Conservation (phyloP, 1,140 invertebrate genomes). For the Zaprionus inermis region DNA sequence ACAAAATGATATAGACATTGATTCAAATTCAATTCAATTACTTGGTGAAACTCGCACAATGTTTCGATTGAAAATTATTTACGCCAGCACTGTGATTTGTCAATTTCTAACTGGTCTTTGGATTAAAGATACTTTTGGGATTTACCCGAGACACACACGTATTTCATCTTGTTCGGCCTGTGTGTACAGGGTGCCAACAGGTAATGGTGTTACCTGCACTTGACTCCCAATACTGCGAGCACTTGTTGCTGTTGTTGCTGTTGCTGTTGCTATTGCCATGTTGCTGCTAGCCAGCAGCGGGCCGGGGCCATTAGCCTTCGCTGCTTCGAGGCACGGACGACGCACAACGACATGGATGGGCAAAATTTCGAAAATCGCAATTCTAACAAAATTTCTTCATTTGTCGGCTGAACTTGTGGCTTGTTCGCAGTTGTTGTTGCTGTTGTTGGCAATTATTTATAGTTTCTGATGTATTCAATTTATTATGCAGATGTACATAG, state of each 20-base stretch:
- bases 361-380: slow-evolving; percentile 69
- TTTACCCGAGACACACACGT: slow-evolving; percentile 31
- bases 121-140: slow-evolving; percentile 29
- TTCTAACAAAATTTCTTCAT: slow-evolving; percentile 83
- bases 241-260: slow-evolving; percentile 39
- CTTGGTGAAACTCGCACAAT: neutral
- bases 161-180: slow-evolving; percentile 1
- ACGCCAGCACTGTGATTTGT: neutral
- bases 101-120: slow-evolving; percentile 14
- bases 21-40: neutral
- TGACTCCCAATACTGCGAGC: slow-evolving; percentile 69
- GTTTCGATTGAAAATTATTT: neutral
- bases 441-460: slow-evolving; percentile 80
- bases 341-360: slow-evolving; percentile 17
- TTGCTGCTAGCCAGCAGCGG: slow-evolving; percentile 13
- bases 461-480: slow-evolving; percentile 82
- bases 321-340: slow-evolving; percentile 40
- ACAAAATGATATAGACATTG: neutral
- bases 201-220: slow-evolving; percentile 60
- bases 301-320: slow-evolving; percentile 71
- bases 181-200: slow-evolving; percentile 45
- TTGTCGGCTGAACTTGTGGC: slow-evolving; percentile 63
- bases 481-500: slow-evolving; percentile 74
- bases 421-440: slow-evolving; percentile 45
- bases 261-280: slow-evolving; percentile 36